A percentile compares a stretch with the other conserved stretches of the same genome.
phyloP scores from a whole-genome alignment of 2,888 invertebrate species.

The Hypena proboscidalis region DNA sequence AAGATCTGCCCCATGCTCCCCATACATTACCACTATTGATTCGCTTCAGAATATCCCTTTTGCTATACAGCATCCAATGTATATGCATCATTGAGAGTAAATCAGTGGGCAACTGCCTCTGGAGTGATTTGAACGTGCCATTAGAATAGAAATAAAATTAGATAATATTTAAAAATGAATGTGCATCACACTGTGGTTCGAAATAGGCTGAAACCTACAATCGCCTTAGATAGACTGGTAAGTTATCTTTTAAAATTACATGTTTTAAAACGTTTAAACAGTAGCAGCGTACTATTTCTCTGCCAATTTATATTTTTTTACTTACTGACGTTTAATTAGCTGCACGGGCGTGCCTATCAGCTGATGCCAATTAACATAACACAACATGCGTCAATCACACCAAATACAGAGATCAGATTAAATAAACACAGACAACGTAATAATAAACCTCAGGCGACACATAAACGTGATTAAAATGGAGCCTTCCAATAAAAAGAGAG shows the following conservation, averaged over 20 bases:
- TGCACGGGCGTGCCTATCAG: slow-evolving; percentile 61
- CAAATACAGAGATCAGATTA: slow-evolving; percentile 22
- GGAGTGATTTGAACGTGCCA: slow-evolving; percentile 64
- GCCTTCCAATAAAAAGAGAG: slow-evolving; percentile 52
- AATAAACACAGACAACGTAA: slow-evolving; percentile 31
- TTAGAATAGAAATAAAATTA: slow-evolving; percentile 37
- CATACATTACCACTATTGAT: slow-evolving; percentile 64
- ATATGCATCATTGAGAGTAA: slow-evolving; percentile 59
- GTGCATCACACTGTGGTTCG: slow-evolving; percentile 68
- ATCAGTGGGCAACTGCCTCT: slow-evolving; percentile 57
- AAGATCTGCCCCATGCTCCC: slow-evolving; percentile 53
- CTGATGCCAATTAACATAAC: slow-evolving; percentile 58
- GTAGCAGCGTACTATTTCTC: neutral
- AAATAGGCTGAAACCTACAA: slow-evolving; percentile 55
- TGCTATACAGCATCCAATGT: slow-evolving; percentile 50
- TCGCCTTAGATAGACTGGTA: slow-evolving; percentile 65
- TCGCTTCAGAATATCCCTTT: slow-evolving; percentile 48
- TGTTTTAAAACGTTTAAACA: slow-evolving; percentile 8
- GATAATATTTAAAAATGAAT: slow-evolving; percentile 62
- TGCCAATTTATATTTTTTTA: slow-evolving; percentile 11
- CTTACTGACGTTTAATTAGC: slow-evolving; percentile 54
- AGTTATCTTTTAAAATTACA: slow-evolving; percentile 41
- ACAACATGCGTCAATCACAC: slow-evolving; percentile 15
- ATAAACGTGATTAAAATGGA: slow-evolving; percentile 63
- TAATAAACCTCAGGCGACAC: slow-evolving; percentile 48